Conservation (phyloP, 2,888 invertebrate species). For the Drosophila testacea region DNA sequence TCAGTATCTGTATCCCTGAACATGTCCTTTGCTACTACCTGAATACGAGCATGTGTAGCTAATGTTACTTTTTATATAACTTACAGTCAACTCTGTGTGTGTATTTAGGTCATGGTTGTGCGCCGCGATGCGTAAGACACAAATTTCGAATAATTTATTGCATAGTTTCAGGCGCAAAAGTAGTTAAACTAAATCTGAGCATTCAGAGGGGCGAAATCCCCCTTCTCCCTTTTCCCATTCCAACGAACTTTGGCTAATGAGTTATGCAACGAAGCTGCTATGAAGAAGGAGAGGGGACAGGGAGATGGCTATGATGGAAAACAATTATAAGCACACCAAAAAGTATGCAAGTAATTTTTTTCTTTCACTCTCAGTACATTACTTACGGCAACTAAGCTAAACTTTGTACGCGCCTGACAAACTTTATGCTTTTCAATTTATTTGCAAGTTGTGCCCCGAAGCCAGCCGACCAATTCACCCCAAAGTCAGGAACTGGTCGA, state of each 20-base stretch:
- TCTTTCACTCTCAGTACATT: constrained; percentile 44
- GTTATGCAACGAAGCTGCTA: constrained; percentile 54
- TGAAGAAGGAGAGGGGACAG: not conserved
- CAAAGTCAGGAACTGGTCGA: constrained; percentile 14
- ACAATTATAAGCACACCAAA: constrained; percentile 74
- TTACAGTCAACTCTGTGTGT: constrained; percentile 19
- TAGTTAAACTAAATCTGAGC: constrained; percentile 74
- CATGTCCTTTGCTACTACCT: constrained; percentile 21
- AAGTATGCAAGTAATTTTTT: constrained; percentile 71
- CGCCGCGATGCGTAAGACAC: constrained; percentile 44
- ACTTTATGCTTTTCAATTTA: constrained; percentile 75
- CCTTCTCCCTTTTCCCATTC: not conserved
- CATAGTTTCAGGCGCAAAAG: constrained; percentile 73
- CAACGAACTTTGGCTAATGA: constrained; percentile 71
- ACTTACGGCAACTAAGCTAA: constrained; percentile 50
- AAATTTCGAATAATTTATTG: constrained; percentile 71
- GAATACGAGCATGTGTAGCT: constrained; percentile 59
- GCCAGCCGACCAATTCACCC: constrained; percentile 15
- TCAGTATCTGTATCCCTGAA: constrained; percentile 6
- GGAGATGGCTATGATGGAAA: constrained; percentile 47
- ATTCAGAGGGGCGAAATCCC: constrained; percentile 19
- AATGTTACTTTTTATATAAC: constrained; percentile 71
- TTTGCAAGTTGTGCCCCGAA: constrained; percentile 51
- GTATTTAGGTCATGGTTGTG: constrained; percentile 64
- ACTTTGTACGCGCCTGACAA: constrained; percentile 61